Evolutionary conservation across 2,888 invertebrate species (phyloP).

Genomic region (Thelaira solivaga): DNA sequence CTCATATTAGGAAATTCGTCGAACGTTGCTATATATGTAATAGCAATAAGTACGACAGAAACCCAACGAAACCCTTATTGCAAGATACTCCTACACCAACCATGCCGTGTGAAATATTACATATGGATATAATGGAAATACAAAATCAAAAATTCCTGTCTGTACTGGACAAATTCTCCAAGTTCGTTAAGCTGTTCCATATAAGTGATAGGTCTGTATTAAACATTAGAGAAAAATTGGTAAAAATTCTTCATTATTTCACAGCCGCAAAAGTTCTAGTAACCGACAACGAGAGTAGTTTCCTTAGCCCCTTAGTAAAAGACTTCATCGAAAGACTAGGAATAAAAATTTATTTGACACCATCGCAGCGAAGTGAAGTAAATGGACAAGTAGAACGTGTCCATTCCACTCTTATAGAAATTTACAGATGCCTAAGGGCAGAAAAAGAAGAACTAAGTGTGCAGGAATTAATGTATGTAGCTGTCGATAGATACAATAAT

Average conservation of each 20-base stretch:
- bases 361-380: slow-evolving; percentile 58
- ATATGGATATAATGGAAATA: too few relatives aligned
- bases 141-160: too few relatives aligned
- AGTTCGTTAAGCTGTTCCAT: slow-evolving; percentile 57
- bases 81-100: slow-evolving; percentile 21
- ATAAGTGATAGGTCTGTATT: slow-evolving; percentile 10
- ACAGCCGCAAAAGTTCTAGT: slow-evolving; percentile 52
- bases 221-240: slow-evolving; percentile 51
- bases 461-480: slow-evolving; percentile 32
- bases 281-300: slow-evolving; percentile 53
- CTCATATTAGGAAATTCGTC: background rate
- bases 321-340: slow-evolving; percentile 21
- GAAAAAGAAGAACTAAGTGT: slow-evolving; percentile 27
- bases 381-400: slow-evolving; percentile 58
- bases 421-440: slow-evolving; percentile 53
- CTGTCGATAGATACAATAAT: slow-evolving; percentile 62
- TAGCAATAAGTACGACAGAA: slow-evolving; percentile 34
- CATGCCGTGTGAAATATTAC: slow-evolving; percentile 26
- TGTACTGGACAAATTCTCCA: slow-evolving; percentile 58
- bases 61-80: background rate
- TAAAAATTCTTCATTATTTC: slow-evolving; percentile 55
- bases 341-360: slow-evolving; percentile 50
- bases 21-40: too few relatives aligned
- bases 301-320: slow-evolving; percentile 43
- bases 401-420: slow-evolving; percentile 63